Conservation (phyloP, 2,888 invertebrate species). For the Nesidiocoris tenuis region DNA sequence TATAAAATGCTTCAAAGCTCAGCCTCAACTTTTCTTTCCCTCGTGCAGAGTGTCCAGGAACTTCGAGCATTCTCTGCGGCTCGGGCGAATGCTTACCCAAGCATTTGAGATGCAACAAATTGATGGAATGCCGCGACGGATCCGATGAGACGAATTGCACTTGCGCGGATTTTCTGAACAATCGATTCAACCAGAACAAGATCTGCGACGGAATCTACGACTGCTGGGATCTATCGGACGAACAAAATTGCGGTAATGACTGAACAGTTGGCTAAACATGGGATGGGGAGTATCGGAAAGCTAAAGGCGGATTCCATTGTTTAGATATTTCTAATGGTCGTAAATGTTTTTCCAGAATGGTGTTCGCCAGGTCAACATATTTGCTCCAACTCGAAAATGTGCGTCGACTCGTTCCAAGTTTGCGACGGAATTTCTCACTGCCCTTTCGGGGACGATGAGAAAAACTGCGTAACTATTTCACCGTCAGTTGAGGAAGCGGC, state of each 20-base stretch:
- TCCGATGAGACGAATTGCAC: slow-evolving; percentile 72
- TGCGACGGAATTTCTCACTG: slow-evolving; percentile 73
- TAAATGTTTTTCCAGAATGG: slow-evolving; percentile 69
- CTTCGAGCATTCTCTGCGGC: slow-evolving; percentile 58
- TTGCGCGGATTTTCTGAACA: slow-evolving; percentile 72
- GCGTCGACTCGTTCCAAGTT: slow-evolving; percentile 65
- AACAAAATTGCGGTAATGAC: slow-evolving; percentile 68
- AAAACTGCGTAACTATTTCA: slow-evolving; percentile 64
- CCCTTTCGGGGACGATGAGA: slow-evolving; percentile 73
- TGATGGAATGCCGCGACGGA: slow-evolving; percentile 68
- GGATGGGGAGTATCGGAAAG: too few relatives aligned
- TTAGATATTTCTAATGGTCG: too few relatives aligned
- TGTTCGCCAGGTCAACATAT: slow-evolving; percentile 71
- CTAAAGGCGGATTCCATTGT: too few relatives aligned
- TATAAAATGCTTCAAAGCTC: too few relatives aligned
- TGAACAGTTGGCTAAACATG: too few relatives aligned
- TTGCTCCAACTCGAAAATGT: slow-evolving; percentile 70
- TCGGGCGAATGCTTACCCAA: slow-evolving; percentile 66
- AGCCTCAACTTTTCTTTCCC: too few relatives aligned
- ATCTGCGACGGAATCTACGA: slow-evolving; percentile 78
- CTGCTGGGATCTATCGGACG: slow-evolving; percentile 78
- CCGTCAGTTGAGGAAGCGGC: slow-evolving; percentile 56
- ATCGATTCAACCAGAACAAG: slow-evolving; percentile 69
- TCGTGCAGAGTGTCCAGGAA: slow-evolving; percentile 53
- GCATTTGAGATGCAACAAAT: slow-evolving; percentile 68